Base-by-base conservation (phyloP, 1,140 invertebrate species). In the Plutomurus gul region DNA sequence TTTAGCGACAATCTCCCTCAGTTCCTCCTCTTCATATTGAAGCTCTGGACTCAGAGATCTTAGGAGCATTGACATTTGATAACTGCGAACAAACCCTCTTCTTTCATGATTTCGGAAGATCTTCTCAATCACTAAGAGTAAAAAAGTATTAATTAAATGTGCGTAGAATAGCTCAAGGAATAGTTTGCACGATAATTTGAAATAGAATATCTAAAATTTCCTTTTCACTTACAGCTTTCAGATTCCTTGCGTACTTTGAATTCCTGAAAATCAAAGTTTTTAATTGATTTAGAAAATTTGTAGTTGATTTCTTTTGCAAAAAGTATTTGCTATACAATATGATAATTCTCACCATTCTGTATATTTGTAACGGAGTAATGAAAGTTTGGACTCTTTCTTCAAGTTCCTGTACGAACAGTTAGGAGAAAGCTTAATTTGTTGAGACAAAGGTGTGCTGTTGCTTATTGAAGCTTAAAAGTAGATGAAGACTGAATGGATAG, bases 191-290 rank as follows among this genome's bases (percentile, higher is more conserved):
- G 4, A n/a, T 27, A n/a, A n/a, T n/a, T n/a, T n/a, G n/a, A n/a
- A n/a, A n/a, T n/a, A n/a, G n/a, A n/a, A n/a, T 22, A 27, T 5
- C 7, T 30, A 70, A 4, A 11, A 11, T 27, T 70, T 27, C 11
- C 43, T 8, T 40, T 18, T 10, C 7, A 25, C 56, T 78, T 37
- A 78, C 76, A 27, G 25, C 60, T 70, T 49, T 51, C 60, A 39
- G 65, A 72, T 72, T 78, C 76, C 33, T 78, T 78, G 13, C 76
- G 65, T 8, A 78, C 76, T 49, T 78, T 78, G 40, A 72, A 72
- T 72, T 78, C 76, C 76, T 78, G 65, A 10, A 78, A 72, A 70
- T 6, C 0, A 49, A 77, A 65, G 13, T 60, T 60, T 22, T 46
- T 20, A 77, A 46, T 11, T n/a, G 4, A 10, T 40, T 74, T 8